Evolutionary conservation across 1,140 invertebrate genomes (phyloP), one percentile per base, ranked within the genome.

Genomic region (Sitobion miscanthi): DNA sequence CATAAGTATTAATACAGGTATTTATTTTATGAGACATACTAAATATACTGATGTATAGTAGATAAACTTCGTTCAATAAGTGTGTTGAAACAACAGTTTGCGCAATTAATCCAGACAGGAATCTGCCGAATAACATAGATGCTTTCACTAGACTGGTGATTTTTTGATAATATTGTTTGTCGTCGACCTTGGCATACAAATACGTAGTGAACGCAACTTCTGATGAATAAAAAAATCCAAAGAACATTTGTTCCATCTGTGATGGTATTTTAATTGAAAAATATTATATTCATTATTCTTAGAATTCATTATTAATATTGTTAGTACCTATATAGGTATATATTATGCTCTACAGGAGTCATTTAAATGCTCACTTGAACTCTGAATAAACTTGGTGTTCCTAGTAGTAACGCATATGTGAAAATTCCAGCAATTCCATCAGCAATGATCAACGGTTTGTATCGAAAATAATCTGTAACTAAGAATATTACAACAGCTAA

Each of bases 171-270:
- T 97, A 96, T 47, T 96, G 95, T 94, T 96, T 96, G 93, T 97
- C 96, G 69, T 94, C 90, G 88, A 99, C 98, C 96, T 98, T 98
- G 23, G 98, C 98, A 96, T 99, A 99, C 94, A 99, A 98, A 94
- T 99, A 99, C 0, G 98, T 98, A 94, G 97, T 98, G 95, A 99
- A 99, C 0, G 98, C 98, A 2, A 99, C 97, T 95, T 99, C 98
- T 20, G 98, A 97, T 0, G 98, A 98, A 95, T 98, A 97, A 94
- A 97, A 98, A 23, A 98, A 95, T 7, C 98, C 98, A 95, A 98
- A 98, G 93, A 97, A 96, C 47, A 95, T 95, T 95, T 96, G 95
- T 42, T 95, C 85, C 38, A 96, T 94, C 95, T 96, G 95, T 93
- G 35, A 93, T 69, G 62, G 23, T 45, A 23, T 91, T 96, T 94